Base-by-base conservation (phyloP, 2,113 vertebrate genomes). In the Enhydra lutris region DNA sequence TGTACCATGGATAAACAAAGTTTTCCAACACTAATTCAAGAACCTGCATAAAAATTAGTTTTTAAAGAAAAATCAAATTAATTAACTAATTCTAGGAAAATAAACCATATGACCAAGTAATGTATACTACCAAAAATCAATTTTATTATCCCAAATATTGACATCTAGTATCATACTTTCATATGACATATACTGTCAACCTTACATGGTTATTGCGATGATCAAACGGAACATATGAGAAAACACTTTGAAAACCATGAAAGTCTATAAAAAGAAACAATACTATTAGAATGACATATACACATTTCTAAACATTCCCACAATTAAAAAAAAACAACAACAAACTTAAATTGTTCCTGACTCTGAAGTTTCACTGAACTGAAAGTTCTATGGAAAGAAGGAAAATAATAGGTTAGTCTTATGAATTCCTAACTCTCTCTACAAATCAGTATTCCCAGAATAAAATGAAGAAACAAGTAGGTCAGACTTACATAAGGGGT, bases 1-100 rank as follows among this genome's bases (percentile, higher is more conserved):
- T 99, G 99, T 99, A 99, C 99, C 99, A 99, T 0, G 99, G 99
- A 98, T 99, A 99, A 97, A 99, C 99, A 93, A 99, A 99, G 98
- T 99, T 99, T 99, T 99, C 99, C 97, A 99, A 99, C 86, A 99
- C 99, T 93, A 99, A 95, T 98, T 99, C 99, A 96, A 99, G 99
- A 90, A 99, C 99, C 99, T 99, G 98, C 8, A 65, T 82, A 96
- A 84, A 98, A 98, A 76, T 98, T 39, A 31, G 45, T 73, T 86
- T 97, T 95, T 61, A 85, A 91, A 96, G 42, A 96, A 97, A 97
- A 85, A 82, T 55, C 69, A 89, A 55, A 81, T 96, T 91, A 96
- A 45, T 97, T 94, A 94, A 69, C 24, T 63, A 95, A 79, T 90
- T 89, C 81, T 88, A 20, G 31, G 42, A 87, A 96, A 97, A 97